Evolutionary conservation across 2,888 invertebrate genomes (phyloP).

Genomic region (Cylloceria caligata): DNA sequence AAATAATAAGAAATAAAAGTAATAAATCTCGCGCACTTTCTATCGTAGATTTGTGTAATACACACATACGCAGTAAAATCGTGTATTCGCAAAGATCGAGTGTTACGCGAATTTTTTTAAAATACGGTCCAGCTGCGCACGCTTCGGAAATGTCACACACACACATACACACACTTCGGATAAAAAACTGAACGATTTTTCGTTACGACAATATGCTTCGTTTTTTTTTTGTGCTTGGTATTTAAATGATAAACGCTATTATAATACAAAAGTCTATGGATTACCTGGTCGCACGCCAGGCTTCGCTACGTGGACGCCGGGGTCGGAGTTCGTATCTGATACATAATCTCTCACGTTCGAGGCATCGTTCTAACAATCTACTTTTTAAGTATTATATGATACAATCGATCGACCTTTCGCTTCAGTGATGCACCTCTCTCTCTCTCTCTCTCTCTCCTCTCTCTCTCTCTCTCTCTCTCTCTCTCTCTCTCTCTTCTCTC

Average conservation of each 20-base stretch:
- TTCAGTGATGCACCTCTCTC: slow-evolving; percentile 57
- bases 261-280: slow-evolving; percentile 63
- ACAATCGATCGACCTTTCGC: slow-evolving; percentile 69
- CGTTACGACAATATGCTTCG: slow-evolving; percentile 40
- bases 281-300: slow-evolving; percentile 52
- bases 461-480: no score
- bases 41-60: slow-evolving; percentile 30
- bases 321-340: slow-evolving; percentile 65
- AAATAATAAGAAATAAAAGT: no score
- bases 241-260: slow-evolving; percentile 53
- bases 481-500: no score
- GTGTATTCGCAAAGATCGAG: slow-evolving; percentile 33
- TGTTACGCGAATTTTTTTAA: slow-evolving; percentile 24
- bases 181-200: slow-evolving; percentile 23
- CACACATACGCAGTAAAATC: slow-evolving; percentile 42
- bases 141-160: no score
- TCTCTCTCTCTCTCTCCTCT: slow-evolving; percentile 24
- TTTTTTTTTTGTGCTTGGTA: slow-evolving; percentile 7
- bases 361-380: slow-evolving; percentile 52
- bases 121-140: slow-evolving; percentile 5
- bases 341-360: slow-evolving; percentile 62
- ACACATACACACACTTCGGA: slow-evolving; percentile 31
- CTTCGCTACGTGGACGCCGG: slow-evolving; percentile 27
- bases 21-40: slow-evolving; percentile 56
- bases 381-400: slow-evolving; percentile 67